phyloP scores from a whole-genome alignment of 2,113 vertebrate species.

The Zeus faber region DNA sequence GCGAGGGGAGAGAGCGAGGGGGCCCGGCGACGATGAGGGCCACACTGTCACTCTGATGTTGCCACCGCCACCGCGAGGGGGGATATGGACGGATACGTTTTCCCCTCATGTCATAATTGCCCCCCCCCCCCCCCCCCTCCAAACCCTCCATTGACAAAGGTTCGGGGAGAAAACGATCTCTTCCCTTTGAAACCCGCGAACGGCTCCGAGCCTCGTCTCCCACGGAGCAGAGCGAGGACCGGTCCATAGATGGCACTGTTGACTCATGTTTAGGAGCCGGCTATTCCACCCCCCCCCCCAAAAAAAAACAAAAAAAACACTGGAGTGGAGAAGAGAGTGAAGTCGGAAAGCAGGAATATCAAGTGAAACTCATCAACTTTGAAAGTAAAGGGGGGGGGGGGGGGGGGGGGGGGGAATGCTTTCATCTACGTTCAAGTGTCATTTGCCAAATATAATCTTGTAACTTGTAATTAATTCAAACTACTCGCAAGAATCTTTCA shows the following conservation, averaged over 20 bases:
- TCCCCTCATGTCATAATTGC: constrained; percentile 50
- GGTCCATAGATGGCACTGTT: constrained; percentile 80
- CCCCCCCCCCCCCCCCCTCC: constrained; percentile 13
- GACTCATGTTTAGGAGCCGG: constrained; percentile 59
- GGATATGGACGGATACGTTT: constrained; percentile 40
- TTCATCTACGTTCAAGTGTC: constrained; percentile 74
- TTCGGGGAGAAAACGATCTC: constrained; percentile 70
- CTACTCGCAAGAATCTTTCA: constrained; percentile 69
- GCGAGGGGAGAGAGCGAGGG: constrained; percentile 66
- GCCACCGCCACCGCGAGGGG: constrained; percentile 58
- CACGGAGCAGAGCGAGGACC: constrained; percentile 14
- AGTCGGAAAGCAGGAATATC: constrained; percentile 39
- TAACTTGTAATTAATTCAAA: constrained; percentile 79
- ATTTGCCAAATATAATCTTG: constrained; percentile 77
- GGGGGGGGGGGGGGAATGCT: constrained; percentile 43
- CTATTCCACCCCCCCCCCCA: too few relatives aligned
- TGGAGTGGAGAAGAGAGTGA: too few relatives aligned
- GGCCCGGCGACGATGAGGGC: constrained; percentile 42
- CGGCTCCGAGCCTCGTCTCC: constrained; percentile 46
- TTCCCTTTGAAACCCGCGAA: constrained; percentile 65
- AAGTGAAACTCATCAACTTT: constrained; percentile 63
- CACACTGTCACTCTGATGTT: constrained; percentile 66
- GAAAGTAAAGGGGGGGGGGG: constrained; percentile 33
- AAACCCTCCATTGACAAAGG: constrained; percentile 55
- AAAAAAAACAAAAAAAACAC: too few relatives aligned